Conservation (phyloP, 2,797 vertebrate species). For the Enteromius thamalakanensis region DNA sequence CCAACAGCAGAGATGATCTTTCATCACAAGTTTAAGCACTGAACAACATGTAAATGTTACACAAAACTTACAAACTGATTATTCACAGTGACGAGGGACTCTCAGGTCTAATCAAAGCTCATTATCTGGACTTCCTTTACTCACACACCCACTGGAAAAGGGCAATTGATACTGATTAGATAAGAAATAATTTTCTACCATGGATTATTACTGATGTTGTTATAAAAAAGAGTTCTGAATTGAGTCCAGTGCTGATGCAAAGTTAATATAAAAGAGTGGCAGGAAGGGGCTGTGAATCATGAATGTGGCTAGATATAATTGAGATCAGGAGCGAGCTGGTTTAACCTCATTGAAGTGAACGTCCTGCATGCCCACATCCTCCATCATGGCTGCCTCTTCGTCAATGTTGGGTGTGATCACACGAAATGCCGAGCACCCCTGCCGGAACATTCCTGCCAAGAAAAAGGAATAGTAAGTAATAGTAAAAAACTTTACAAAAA, state of each 20-base stretch:
- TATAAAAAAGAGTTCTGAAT: slow-evolving; percentile 3
- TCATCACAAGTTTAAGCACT: neutral
- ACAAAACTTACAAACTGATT: neutral
- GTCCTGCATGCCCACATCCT: slow-evolving; percentile 99
- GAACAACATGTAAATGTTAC: neutral
- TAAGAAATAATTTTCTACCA: slow-evolving; percentile 55
- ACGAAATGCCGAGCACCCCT: slow-evolving; percentile 92
- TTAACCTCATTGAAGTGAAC: slow-evolving; percentile 96
- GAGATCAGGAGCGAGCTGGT: neutral
- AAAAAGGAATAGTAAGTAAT: neutral
- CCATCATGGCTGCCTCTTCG: slow-evolving; percentile 98
- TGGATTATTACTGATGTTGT: slow-evolving; percentile 14
- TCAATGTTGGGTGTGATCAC: slow-evolving; percentile 98
- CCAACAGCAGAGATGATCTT: neutral
- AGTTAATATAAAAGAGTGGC: neutral
- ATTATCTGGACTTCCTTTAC: slow-evolving; percentile 29
- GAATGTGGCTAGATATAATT: neutral
- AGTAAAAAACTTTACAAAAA: neutral
- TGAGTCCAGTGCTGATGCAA: neutral
- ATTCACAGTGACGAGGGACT: neutral
- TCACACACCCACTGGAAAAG: slow-evolving; percentile 8
- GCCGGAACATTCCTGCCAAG: slow-evolving; percentile 88
- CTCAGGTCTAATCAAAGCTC: neutral
- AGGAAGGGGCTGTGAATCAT: neutral
- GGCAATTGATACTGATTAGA: slow-evolving; percentile 61